Evolutionary conservation across 2,888 invertebrate genomes (phyloP), one percentile per base, ranked within the genome.

Genomic region (Uloborus plumipes): DNA sequence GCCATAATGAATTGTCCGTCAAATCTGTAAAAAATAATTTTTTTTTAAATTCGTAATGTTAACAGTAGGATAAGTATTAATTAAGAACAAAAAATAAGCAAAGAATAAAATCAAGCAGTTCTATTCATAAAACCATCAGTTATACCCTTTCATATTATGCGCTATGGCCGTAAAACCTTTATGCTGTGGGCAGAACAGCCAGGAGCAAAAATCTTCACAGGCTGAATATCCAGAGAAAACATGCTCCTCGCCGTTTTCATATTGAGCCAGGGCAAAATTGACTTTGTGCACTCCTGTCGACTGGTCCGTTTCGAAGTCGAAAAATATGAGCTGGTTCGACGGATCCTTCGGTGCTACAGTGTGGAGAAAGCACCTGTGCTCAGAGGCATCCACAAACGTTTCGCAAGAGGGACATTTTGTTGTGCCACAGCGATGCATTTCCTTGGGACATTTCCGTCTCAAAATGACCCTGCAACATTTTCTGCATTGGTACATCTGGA

Each of bases 181-280:
- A 20, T 59, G 59, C 3, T 49, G 6, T 13, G 20, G 55, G 2
- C 9, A 20, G 20, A 58, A 66, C 20, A 66, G n/a, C 49, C 59
- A 66, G 1, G 15, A 0, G 22, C 50, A 75, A 49, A 75, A 75
- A 1, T 67, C n/a, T 16, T 26, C 0, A 14, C 26, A 66, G 1
- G 75, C 49, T 0, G 7, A 14, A 9, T 49, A 58, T 0, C 66
- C 66, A 13, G 16, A 1, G 20, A 75, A 75, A 1, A 73, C 73
- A 11, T 18, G 14, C 18, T 65, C 47, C 13, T 7, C 22, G 20
- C 74, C 66, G 26, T 66, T 22, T 1, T 47, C 47, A 58, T 66
- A 74, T 9, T 74, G 74, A 6, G 39, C n/a, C 15, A 74, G 16
- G 6, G 55, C 65, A 15, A 66, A 74, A 47, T 74, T 74, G 7